Conservation (phyloP, 2,888 invertebrate species). For the Vannuccia rotundouncinata region DNA sequence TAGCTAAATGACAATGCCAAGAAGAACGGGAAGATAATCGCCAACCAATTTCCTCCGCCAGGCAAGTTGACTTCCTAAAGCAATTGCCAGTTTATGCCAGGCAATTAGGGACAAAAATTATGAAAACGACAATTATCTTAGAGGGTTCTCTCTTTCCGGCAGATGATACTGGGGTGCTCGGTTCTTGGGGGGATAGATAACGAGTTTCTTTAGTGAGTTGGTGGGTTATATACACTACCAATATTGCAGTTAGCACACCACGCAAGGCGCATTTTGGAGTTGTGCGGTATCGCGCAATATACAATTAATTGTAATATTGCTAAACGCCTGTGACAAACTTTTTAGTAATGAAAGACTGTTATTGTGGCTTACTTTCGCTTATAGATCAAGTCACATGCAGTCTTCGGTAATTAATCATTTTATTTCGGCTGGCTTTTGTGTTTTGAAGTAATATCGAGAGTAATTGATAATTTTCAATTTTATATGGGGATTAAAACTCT, state of each 20-base stretch:
- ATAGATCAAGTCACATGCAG: not conserved
- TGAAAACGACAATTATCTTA: not conserved
- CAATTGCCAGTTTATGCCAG: not conserved
- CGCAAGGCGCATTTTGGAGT: too few species aligned
- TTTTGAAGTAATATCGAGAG: not conserved
- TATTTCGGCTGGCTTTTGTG: not conserved
- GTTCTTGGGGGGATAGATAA: not conserved
- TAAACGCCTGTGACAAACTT: too few species aligned
- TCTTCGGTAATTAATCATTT: not conserved
- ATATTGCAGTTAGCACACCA: too few species aligned
- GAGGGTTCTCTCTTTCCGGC: not conserved
- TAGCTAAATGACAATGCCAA: not conserved
- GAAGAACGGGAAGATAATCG: not conserved
- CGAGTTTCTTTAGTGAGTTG: not conserved
- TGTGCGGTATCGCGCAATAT: too few species aligned
- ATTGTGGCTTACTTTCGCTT: too few species aligned
- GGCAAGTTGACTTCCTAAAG: not conserved
- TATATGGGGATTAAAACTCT: not conserved
- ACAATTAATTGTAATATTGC: too few species aligned
- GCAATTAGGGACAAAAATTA: not conserved
- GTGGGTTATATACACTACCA: too few species aligned
- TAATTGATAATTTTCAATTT: not conserved
- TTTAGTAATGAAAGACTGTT: not conserved
- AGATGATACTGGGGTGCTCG: not conserved
- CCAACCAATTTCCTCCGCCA: not conserved